Evolutionary conservation across 2,797 vertebrate genomes (phyloP).

Genomic region (Eidolon dupreanum): DNA sequence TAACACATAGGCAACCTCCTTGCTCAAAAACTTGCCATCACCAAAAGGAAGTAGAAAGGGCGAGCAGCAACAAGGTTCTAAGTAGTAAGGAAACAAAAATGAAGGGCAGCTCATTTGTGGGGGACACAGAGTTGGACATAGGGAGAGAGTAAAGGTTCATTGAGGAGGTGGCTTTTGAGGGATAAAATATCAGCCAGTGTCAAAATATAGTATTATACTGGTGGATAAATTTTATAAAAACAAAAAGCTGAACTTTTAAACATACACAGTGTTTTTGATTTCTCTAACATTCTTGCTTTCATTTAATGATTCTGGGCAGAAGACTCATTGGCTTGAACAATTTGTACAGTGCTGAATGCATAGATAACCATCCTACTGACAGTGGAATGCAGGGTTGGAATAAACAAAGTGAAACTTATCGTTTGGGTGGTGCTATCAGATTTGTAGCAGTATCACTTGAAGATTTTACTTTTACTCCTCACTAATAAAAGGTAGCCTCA

Average conservation of each 20-base stretch:
- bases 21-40: background rate
- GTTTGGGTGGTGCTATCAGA: background rate
- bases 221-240: background rate
- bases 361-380: background rate
- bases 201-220: slow-evolving; percentile 2
- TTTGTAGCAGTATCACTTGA: background rate
- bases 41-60: background rate
- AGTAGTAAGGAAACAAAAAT: background rate
- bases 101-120: background rate
- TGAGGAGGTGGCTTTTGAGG: background rate
- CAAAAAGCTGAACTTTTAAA: slow-evolving; percentile 51
- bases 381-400: background rate
- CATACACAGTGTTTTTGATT: slow-evolving; percentile 32
- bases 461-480: slow-evolving; percentile 7
- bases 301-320: slow-evolving; percentile 51
- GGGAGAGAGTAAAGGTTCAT: background rate
- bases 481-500: background rate
- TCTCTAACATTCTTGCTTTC: slow-evolving; percentile 57
- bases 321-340: background rate
- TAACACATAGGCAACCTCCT: background rate
- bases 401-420: slow-evolving; percentile 3
- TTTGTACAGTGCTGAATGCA: slow-evolving; percentile 38
- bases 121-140: background rate
- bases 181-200: background rate
- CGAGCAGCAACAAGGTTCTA: background rate